Base-by-base conservation (phyloP, 1,140 invertebrate species). In the Atta cephalotes region DNA sequence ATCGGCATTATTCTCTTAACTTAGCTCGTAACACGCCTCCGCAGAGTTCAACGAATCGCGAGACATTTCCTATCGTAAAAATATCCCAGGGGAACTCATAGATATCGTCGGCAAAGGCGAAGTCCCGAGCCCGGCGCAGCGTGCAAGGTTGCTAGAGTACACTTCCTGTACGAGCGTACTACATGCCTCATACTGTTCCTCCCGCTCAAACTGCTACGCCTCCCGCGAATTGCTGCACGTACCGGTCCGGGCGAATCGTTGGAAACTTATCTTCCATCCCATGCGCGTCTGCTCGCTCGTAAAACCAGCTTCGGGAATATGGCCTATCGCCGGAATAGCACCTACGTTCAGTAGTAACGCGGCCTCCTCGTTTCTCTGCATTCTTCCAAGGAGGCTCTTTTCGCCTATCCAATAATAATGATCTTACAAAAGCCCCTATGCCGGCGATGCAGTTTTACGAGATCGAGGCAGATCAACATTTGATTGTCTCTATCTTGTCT, bases 271-370 rank as follows among this genome's bases (percentile, higher is more conserved):
- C 66, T 85, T 18, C 51, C 62, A 87, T 89, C 84, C 86, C 45
- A 62, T 76, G 60, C 68, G 86, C 84, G 66, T 90, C 77, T 68
- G 58, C 53, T 16, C 49, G 87, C 58, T 88, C 89, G 87, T 93
- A 93, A 92, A 91, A 91, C 87, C 84, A 88, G 87, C 85, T 85
- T 71, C 87, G 87, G 53, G 85, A 92, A 92, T 91, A 91, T 87
- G 85, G 86, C 87, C 91, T 79, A 89, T 92, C 87, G 85, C 25
- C 10, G 21, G 77, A 68, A 90, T 92, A 92, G 81, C 90, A 91
- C 85, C 85, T 90, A 89, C 87, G 91, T 91, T 76, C 85, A 51
- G 53, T 62, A 81, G 72, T 82, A 90, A 89, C 87, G n/a, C 72
- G 66, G 68, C 58, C 71, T 39, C 35, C 76, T 85, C 85, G 62